Base-by-base conservation (phyloP, 2,797 vertebrate genomes). In the Propithecus deckenii region DNA sequence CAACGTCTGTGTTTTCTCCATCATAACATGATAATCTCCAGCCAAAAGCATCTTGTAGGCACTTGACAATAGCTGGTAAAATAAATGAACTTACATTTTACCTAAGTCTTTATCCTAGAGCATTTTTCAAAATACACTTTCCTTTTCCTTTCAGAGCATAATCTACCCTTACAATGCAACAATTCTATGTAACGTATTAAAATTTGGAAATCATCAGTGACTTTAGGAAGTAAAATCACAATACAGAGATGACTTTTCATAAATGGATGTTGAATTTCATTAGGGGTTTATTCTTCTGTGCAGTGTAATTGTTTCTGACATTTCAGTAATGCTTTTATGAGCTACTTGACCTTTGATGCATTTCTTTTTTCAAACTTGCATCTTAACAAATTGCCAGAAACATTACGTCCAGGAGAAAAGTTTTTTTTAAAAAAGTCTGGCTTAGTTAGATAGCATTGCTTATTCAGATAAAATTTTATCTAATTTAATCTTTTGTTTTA, bases 251-350 rank as follows among this genome's bases (percentile, higher is more conserved):
- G 97, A 97, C 61, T 57, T 91, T 96, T 97, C 93, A 83, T 91
- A 97, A 98, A 92, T 59, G 69, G 61, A 67, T 94, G 90, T 63
- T 95, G 96, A 93, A 96, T 97, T 92, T 98, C 75, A 97, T 97
- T 86, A 88, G 80, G 30, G 59, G 92, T 92, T 97, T 97, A 97
- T 93, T 97, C 91, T 96, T 94, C 71, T 86, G 91, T 94, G 91
- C 41, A 91, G 71, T 85, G 7, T 96, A 97, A 98, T 84, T 97
- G 91, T 97, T 98, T 97, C 94, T 98, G 98, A 97, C 92, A 97
- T 98, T 98, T 98, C 83, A 83, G 78, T 95, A 98, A 98, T 84
- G 88, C 94, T 98, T 98, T 98, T 98, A 98, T 92, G 76, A 98
- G 92, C 81, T 97, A 94, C 61, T 97, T 98, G 96, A 98, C 95